These are phyloP conservation scores for Ctenoplectra terminalis DNA, from an alignment of 1,140 invertebrate genomes.

Conservation along the genomic window DNA sequence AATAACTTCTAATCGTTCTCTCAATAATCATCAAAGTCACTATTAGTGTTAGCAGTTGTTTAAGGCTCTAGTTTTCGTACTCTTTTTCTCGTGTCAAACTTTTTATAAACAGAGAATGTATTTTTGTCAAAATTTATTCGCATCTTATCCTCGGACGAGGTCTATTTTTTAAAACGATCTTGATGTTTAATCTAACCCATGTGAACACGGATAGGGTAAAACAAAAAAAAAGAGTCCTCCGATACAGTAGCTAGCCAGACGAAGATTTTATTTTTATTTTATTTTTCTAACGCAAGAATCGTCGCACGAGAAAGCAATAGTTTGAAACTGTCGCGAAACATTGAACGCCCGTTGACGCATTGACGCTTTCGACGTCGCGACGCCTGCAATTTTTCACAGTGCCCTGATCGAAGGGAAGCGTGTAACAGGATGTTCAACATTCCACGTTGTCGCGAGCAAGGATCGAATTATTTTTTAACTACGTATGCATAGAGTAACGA, in stretches of 20 bases:
- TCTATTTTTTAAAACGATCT: constrained; percentile 32
- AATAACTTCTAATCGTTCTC: constrained; percentile 45
- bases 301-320: not conserved
- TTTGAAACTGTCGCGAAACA: constrained; percentile 20
- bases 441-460: constrained; percentile 30
- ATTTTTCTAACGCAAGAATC: too few relatives aligned
- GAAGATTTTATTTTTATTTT: constrained; percentile 65
- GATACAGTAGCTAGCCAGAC: constrained; percentile 36
- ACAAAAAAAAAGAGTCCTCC: constrained; percentile 38
- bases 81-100: constrained; percentile 16
- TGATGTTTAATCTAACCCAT: constrained; percentile 15
- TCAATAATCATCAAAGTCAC: constrained; percentile 28
- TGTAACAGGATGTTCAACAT: constrained; percentile 15
- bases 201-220: not conserved
- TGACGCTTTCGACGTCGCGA: too few relatives aligned
- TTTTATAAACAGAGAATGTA: constrained; percentile 9
- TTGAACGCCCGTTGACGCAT: constrained; percentile 6
- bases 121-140: constrained; percentile 21
- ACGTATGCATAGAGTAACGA: constrained; percentile 58
- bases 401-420: constrained; percentile 24
- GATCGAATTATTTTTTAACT: constrained; percentile 64
- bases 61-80: constrained; percentile 7
- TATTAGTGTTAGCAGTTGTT: not conserved
- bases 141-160: not conserved
- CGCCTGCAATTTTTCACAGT: constrained; percentile 11